Evolutionary conservation across 2,888 invertebrate genomes (phyloP).

Genomic region (Seira musarum): DNA sequence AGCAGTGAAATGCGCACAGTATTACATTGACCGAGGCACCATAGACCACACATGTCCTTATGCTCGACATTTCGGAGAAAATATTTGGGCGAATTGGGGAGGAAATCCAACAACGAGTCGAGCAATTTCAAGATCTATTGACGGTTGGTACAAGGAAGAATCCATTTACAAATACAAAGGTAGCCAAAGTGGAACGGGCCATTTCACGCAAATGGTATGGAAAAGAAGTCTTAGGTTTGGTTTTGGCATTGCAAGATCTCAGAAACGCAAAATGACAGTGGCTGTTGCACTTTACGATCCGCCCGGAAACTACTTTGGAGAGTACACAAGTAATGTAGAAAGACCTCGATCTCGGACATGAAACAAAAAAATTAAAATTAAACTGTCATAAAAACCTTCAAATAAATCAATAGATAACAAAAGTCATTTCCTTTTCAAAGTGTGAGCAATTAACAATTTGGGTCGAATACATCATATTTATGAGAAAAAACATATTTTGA

Average conservation of each 20-base stretch:
- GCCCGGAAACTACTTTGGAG: slow-evolving; percentile 52
- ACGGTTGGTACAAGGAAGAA: slow-evolving; percentile 83
- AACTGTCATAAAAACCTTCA: too few species aligned
- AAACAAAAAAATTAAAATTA: too few species aligned
- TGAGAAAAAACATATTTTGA: too few species aligned
- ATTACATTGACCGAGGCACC: slow-evolving; percentile 15
- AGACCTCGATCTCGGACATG: too few species aligned
- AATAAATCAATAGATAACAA: too few species aligned
- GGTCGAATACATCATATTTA: too few species aligned
- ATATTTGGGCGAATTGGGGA: slow-evolving; percentile 24
- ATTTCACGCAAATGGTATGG: slow-evolving; percentile 91
- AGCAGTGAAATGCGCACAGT: slow-evolving; percentile 48
- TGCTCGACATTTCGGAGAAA: slow-evolving; percentile 34
- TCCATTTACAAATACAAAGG: slow-evolving; percentile 72
- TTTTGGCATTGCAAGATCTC: slow-evolving; percentile 80
- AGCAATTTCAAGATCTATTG: slow-evolving; percentile 8
- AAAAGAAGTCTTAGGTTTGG: slow-evolving; percentile 82
- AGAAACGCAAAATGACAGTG: slow-evolving; percentile 75
- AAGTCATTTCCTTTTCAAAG: too few species aligned
- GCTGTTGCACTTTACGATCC: slow-evolving; percentile 66
- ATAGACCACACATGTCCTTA: slow-evolving; percentile 48
- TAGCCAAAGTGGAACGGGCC: slow-evolving; percentile 75
- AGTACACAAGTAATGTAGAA: slow-evolving; percentile 15
- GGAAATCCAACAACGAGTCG: slow-evolving; percentile 1
- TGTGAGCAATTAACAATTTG: too few species aligned